Conservation (phyloP, 1,140 invertebrate species). For the Drosophila cardini region DNA sequence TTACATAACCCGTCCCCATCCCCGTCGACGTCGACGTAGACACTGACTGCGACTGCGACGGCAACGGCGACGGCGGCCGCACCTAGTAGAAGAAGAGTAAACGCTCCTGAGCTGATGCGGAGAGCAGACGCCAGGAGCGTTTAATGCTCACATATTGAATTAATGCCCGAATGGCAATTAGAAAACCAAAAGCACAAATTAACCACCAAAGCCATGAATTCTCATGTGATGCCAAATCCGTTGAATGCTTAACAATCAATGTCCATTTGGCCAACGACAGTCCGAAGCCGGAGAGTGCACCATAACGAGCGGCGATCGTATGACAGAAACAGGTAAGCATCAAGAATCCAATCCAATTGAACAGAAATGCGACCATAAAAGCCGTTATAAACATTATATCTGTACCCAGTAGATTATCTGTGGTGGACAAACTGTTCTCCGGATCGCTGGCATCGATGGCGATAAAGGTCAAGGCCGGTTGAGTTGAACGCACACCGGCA, state of each 20-base stretch:
- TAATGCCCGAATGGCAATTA: conserved; percentile 94
- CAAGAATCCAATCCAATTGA: conserved; percentile 98
- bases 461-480: conserved; percentile 89
- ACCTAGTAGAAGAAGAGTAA: conserved; percentile 93
- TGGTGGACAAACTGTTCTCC: conserved; percentile 88
- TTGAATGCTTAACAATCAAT: conserved; percentile 95
- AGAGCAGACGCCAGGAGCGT: conserved; percentile 94
- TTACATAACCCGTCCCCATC: conserved; percentile 55
- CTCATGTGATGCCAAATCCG: conserved; percentile 92
- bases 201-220: conserved; percentile 96
- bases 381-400: conserved; percentile 95
- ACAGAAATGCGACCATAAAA: conserved; percentile 94
- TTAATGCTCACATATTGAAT: conserved; percentile 96
- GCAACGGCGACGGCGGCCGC: conserved; percentile 42
- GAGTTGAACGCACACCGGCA: conserved; percentile 84
- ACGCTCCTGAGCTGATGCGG: conserved; percentile 92
- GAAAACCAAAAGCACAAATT: conserved; percentile 94
- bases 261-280: conserved; percentile 97
- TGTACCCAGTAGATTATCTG: conserved; percentile 92
- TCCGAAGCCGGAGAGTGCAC: conserved; percentile 96
- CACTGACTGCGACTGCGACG: conserved; percentile 36
- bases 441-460: conserved; percentile 89
- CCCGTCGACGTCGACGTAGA: conserved; percentile 10
- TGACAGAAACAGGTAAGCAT: conserved; percentile 96
- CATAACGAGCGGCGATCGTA: conserved; percentile 96